A percentile compares a stretch with the other conserved stretches of the same genome.
phyloP scores from a whole-genome alignment of 2,888 invertebrate genomes.

The Taphrorychus bicolor region DNA sequence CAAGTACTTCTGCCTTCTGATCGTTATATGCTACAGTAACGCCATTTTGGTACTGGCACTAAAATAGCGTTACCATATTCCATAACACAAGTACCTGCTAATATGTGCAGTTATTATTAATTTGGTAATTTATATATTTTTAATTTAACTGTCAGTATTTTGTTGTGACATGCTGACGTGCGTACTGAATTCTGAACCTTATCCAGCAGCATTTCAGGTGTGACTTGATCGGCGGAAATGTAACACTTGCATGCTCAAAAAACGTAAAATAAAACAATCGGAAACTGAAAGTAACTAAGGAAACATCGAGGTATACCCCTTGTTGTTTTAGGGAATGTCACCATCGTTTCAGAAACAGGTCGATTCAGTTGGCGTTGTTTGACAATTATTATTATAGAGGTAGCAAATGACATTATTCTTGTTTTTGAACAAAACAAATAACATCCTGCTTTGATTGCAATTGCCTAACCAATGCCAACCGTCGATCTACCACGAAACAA shows the following conservation, averaged over 20 bases:
- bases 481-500: constrained; percentile 3
- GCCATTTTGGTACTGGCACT: too few species aligned
- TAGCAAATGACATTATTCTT: too few species aligned
- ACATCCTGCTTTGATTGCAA: neutral
- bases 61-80: too few species aligned
- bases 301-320: constrained; percentile 36
- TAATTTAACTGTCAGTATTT: constrained; percentile 33
- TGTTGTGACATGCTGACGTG: constrained; percentile 55
- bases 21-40: too few species aligned
- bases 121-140: neutral
- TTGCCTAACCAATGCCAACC: constrained; percentile 21
- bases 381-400: too few species aligned
- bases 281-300: constrained; percentile 40
- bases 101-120: too few species aligned
- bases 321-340: constrained; percentile 35
- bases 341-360: constrained; percentile 21
- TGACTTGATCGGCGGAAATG: constrained; percentile 41
- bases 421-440: neutral
- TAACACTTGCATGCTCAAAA: constrained; percentile 33
- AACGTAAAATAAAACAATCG: constrained; percentile 12
- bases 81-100: too few species aligned
- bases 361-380: constrained; percentile 27
- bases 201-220: constrained; percentile 44
- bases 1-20: too few species aligned
- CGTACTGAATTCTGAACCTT: constrained; percentile 35